These are phyloP conservation scores for Erpetoichthys calabaricus DNA, from an alignment of 2,797 vertebrate genomes.

Conservation along the genomic window DNA sequence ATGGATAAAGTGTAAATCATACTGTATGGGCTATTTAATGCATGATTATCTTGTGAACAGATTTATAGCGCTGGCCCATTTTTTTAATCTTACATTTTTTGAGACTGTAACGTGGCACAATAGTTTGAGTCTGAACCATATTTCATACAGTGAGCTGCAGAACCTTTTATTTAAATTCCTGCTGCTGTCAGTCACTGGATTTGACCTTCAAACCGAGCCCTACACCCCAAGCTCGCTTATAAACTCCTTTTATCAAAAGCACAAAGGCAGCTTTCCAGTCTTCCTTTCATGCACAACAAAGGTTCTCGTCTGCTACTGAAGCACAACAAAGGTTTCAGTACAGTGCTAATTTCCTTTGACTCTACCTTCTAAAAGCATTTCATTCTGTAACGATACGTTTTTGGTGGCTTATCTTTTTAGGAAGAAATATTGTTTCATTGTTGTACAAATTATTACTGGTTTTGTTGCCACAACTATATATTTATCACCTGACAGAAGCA, in stretches of 20 bases:
- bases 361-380: neutral
- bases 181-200: slow-evolving; percentile 2
- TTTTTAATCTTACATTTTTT: no score
- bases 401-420: neutral
- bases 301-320: neutral
- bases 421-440: neutral
- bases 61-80: no score
- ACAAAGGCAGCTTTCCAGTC: slow-evolving; percentile 1
- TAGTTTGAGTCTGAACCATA: no score
- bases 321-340: neutral
- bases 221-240: neutral
- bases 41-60: no score
- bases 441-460: neutral
- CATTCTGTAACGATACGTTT: neutral
- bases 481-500: neutral
- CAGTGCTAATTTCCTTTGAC: neutral
- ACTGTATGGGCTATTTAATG: no score
- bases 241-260: neutral
- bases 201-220: slow-evolving; percentile 1
- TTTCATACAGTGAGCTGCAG: no score
- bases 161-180: slow-evolving; percentile 4
- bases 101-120: no score
- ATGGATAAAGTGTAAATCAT: no score
- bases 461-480: neutral
- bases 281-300: slow-evolving; percentile 2